Evolutionary conservation across 1,140 invertebrate species (phyloP).

Genomic region (Venustaconcha ellipsiformis): DNA sequence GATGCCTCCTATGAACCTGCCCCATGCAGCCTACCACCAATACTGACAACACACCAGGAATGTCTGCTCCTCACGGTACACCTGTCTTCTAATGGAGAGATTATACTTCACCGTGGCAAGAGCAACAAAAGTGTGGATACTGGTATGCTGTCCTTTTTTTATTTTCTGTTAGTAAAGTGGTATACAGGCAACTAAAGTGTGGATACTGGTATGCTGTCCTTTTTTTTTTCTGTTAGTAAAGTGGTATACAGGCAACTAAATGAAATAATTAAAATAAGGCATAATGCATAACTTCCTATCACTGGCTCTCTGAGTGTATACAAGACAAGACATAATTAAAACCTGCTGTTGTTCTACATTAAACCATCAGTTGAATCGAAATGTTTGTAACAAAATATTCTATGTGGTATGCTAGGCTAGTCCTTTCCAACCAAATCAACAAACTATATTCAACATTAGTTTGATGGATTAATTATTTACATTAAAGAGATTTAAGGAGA

Average conservation of each 20-base stretch:
- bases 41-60: conserved; percentile 46
- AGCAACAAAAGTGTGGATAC: conserved; percentile 57
- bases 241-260: background rate
- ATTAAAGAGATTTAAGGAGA: no score
- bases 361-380: background rate
- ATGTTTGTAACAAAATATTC: no score
- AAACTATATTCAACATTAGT: no score
- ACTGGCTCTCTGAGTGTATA: no score
- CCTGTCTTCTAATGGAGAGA: conserved; percentile 64
- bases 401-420: no score
- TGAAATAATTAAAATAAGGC: background rate
- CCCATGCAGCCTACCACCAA: conserved; percentile 47
- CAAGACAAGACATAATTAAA: background rate
- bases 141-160: conserved; percentile 34
- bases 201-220: conserved; percentile 49
- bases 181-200: conserved; percentile 44
- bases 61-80: conserved; percentile 56
- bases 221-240: background rate
- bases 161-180: background rate
- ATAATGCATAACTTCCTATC: background rate
- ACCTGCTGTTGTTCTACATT: background rate
- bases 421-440: no score
- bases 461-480: no score
- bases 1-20: conserved; percentile 61
- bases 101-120: conserved; percentile 55